Base-by-base conservation (phyloP, 2,113 vertebrate genomes). In the Corythornis madagascariensis region DNA sequence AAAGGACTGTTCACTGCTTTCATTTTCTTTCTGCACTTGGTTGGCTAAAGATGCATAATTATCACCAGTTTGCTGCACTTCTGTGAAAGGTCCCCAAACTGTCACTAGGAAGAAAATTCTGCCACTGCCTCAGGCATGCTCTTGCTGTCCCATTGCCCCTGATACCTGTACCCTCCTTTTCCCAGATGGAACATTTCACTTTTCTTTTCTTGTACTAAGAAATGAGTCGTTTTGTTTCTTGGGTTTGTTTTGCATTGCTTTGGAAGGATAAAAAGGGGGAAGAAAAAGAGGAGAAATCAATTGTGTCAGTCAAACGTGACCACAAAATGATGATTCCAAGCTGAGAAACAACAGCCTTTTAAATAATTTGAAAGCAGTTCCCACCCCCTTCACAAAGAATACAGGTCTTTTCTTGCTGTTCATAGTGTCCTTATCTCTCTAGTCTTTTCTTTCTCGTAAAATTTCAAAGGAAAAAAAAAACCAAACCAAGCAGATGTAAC, bases 121-220 rank as follows among this genome's bases (percentile, higher is more conserved):
- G 81, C 83, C 89, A 66, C 69, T 67, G 67, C 89, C 42, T 95
- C 91, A 95, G 97, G 97, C 97, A 97, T 97, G 96, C 92, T 81
- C 77, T 72, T 64, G 93, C 96, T 95, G 29, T 92, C 95, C 95
- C 67, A 20, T 95, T 95, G 77, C 74, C 76, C 92, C 79, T 70
- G 79, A 38, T 88, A 90, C 88, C 81, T 83, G 7, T 86, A 73
- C 71, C 93, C 77, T 91, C 61, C 71, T 93, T 95, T 92, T 93
- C 88, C 96, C 70, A 89, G 86, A 77, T 29, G 42, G 81, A 97
- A 56, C 91, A 73, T 92, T 92, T 93, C 90, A 80, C 88, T 90
- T 86, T 93, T 88, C 53, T 93, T 96, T 96, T 91, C 61, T 96
- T 90, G 92, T 80, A 92, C 73, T 76, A 35, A 86, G 57, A 94